phyloP scores from a whole-genome alignment of 2,888 invertebrate genomes.

The Teleiodes luculella region DNA sequence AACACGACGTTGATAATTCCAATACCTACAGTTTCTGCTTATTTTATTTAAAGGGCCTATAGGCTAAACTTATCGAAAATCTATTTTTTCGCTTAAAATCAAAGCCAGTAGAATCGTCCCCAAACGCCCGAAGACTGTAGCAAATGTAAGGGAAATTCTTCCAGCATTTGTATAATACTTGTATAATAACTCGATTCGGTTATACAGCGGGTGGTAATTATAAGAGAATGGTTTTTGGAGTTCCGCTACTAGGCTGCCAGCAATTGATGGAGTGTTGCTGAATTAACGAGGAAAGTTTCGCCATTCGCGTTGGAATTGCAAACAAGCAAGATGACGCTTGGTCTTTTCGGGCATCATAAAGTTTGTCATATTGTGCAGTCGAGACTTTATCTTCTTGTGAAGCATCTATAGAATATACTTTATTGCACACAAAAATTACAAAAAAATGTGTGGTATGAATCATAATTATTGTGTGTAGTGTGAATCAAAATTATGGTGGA shows the following conservation, averaged over 20 bases:
- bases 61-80: too few species aligned
- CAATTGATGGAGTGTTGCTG: slow-evolving; percentile 3
- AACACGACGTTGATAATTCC: too few species aligned
- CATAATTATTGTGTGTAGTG: too few species aligned
- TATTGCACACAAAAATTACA: too few species aligned
- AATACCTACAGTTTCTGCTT: too few species aligned
- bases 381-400: not conserved
- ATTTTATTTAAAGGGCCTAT: too few species aligned
- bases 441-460: too few species aligned
- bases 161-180: slow-evolving; percentile 28
- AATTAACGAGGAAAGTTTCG: slow-evolving; percentile 7
- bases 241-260: not conserved
- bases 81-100: not conserved
- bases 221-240: slow-evolving; percentile 20
- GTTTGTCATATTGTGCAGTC: slow-evolving; percentile 1
- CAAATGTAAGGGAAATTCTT: not conserved
- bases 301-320: slow-evolving; percentile 4
- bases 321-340: not conserved
- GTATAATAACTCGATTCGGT: slow-evolving; percentile 5
- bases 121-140: not conserved
- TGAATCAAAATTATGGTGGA: too few species aligned
- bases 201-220: slow-evolving; percentile 24
- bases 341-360: slow-evolving; percentile 3
- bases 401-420: too few species aligned
- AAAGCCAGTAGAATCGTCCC: not conserved